These are phyloP conservation scores for Hydropsyche betteni DNA, from an alignment of 2,888 invertebrate genomes.

Conservation along the genomic window DNA sequence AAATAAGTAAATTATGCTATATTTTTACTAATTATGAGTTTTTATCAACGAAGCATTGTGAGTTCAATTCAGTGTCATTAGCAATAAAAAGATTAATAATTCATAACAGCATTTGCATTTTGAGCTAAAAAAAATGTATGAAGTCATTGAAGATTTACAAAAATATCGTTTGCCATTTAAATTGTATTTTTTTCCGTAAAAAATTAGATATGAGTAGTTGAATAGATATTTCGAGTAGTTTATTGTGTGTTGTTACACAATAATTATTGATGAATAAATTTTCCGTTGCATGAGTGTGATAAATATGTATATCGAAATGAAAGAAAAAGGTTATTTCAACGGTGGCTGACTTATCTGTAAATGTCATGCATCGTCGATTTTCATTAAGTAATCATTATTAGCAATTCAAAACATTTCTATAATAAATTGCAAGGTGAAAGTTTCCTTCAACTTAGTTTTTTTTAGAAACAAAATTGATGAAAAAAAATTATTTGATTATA, in stretches of 20 bases:
- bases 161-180: no score
- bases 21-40: no score
- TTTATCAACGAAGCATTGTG: not conserved
- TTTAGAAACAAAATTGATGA: no score
- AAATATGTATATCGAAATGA: not conserved
- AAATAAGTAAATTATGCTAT: no score
- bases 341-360: constrained; percentile 36
- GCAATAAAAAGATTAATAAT: not conserved
- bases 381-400: constrained; percentile 44
- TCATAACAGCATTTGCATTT: no score
- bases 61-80: not conserved
- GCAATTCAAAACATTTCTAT: constrained; percentile 30
- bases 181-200: no score
- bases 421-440: constrained; percentile 45
- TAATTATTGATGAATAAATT: constrained; percentile 52
- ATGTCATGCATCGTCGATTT: constrained; percentile 40
- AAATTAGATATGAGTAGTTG: no score
- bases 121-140: no score
- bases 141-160: no score
- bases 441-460: not conserved
- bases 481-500: no score
- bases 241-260: not conserved
- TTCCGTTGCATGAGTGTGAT: constrained; percentile 50
- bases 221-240: no score
- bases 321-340: constrained; percentile 6